A percentile compares a stretch with the other conserved stretches of the same genome.
Conservation (phyloP, 2,113 vertebrate species). For the Ranitomeya imitator region DNA sequence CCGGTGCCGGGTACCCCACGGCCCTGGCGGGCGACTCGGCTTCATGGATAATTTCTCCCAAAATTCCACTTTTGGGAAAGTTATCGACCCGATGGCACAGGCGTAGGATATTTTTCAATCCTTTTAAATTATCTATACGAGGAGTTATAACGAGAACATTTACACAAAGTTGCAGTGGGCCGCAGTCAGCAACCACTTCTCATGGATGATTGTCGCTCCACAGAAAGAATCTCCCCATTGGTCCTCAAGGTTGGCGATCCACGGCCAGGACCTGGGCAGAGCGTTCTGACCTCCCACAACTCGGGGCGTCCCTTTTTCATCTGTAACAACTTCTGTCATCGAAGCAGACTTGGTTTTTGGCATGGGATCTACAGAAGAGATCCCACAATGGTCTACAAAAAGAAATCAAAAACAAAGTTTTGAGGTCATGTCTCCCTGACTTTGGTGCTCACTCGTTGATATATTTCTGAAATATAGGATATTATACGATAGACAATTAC, state of each 20-base stretch:
- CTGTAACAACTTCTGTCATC: rapidly evolving
- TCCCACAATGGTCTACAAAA: not conserved
- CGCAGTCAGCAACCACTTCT: constrained; percentile 49
- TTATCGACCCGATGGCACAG: no score
- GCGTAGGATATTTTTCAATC: no score
- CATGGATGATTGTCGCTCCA: not conserved
- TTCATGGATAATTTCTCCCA: no score
- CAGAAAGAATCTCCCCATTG: not conserved
- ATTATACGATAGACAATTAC: not conserved
- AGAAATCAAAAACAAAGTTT: not conserved
- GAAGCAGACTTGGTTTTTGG: not conserved
- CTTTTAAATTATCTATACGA: no score
- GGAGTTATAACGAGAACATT: not conserved
- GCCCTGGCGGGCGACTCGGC: no score
- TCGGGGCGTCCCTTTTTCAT: not conserved
- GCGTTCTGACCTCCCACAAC: not conserved
- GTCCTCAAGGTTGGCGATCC: constrained; percentile 51
- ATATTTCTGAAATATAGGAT: not conserved
- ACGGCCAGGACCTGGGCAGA: not conserved
- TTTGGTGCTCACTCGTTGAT: not conserved
- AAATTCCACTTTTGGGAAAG: no score
- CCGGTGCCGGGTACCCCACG: no score
- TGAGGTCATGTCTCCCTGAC: not conserved
- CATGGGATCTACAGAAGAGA: constrained; percentile 27
- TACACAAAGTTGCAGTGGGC: constrained; percentile 45